Evolutionary conservation across 1,140 invertebrate genomes (phyloP), one percentile per base, ranked within the genome.

Genomic region (Drosophila bocqueti): DNA sequence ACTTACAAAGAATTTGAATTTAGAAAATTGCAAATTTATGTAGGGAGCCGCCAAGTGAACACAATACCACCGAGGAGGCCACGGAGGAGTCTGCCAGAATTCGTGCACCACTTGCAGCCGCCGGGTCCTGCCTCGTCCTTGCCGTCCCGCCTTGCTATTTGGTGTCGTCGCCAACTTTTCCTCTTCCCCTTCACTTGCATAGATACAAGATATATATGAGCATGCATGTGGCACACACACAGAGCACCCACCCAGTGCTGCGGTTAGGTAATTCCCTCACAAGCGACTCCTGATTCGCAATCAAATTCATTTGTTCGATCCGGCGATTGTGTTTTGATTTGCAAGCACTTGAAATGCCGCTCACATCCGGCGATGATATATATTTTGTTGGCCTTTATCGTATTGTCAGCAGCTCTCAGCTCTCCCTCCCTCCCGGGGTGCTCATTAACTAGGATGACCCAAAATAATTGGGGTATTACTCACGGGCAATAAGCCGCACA

Each of bases 1-100:
- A 89, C 85, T 90, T 81, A 89, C 85, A 89, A 89, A 89, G 85
- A 89, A 89, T 89, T 89, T 90, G 85, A 89, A 89, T 89, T 89
- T 89, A 82, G 85, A 84, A 89, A 89, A 90, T 89, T 89, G 81
- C 85, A 89, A 89, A 89, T 89, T 89, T 89, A 84, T 89, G 85
- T 89, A 84, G 85, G 81, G 83, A 57, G 54, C 54, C 54, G 65
- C 83, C 65, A 83, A 61, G 49, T 60, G 69, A 50, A 61, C 77
- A 78, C 46, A 75, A 66, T 54, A 42, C 54, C 47, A 77, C 46
- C 21, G 45, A 62, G 47, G 21, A 47, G 45, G 47, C 46, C 45
- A 46, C 21, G 15, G 7, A n/a, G n/a, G 16, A 49, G 42, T 29
- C 43, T 59, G 63, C 74, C 81, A 81, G 81, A 79, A 87, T 69